Evolutionary conservation across 1,140 invertebrate genomes (phyloP), one percentile per base, ranked within the genome.

Genomic region (Ceratoteleas bidentatus): DNA sequence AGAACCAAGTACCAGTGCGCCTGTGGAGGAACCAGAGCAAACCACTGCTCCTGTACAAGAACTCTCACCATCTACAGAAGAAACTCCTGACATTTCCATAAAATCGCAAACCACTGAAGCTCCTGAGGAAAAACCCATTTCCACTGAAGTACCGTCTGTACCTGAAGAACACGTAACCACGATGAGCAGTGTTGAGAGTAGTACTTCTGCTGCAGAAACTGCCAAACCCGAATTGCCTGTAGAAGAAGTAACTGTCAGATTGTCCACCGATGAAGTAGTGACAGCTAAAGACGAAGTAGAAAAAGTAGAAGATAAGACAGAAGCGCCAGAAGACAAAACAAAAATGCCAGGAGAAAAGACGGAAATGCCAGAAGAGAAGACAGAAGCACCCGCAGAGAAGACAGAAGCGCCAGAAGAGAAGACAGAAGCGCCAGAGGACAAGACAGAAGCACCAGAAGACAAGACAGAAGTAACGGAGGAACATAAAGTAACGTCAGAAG

Each of bases 71-170:
- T 64, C 40, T 52, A 68, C 52, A 60, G 49, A 50, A 62, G 53
- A 65, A 56, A 50, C 49, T 70, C 24, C 81, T 14, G 75, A 75
- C 70, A 62, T 74, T 45, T 72, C 70, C 56, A 68, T 79, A 54
- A 74, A 57, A 38, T 64, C 56, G 16, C 58, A 77, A 58, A 52
- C 56, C 53, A 56, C 69, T 38, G 56, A 69, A 73, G 15, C 52
- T 6, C 57, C 82, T 60, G 74, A 83, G 69, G 8, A 72, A 11
- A 72, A 54, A 58, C 3, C 32, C 14, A 13, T 4, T 74, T 40
- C 50, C 40, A 69, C 15, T 56, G 62, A 75, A 40, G 16, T 56
- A 0, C 36, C 64, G 15, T 36, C 38, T 8, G 11, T 45, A 80
- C 2, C 60, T 11, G 68, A 72, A 49, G 32, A 56, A 47, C n/a